Conservation (phyloP, 1,140 invertebrate genomes). For the Agrilus planipennis region DNA sequence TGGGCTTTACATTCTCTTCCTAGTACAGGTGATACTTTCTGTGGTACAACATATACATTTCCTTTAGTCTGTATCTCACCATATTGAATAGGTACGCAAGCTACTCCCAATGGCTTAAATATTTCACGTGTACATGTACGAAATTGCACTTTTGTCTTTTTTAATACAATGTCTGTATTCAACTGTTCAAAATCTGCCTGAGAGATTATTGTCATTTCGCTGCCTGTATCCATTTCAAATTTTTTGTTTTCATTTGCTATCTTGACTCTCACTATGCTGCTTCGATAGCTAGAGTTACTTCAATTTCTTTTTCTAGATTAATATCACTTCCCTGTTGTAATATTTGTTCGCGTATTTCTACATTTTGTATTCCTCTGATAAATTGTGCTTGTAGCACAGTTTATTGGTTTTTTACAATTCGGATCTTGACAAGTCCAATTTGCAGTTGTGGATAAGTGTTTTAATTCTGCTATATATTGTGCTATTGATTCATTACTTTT, state of each 20-base stretch:
- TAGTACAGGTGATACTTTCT: too few species aligned
- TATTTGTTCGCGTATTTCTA: not conserved
- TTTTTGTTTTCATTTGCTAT: not conserved
- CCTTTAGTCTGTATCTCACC: not conserved
- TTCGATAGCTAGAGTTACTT: not conserved
- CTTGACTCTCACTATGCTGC: not conserved
- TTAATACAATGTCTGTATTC: not conserved
- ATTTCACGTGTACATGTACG: not conserved
- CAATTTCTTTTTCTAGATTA: not conserved
- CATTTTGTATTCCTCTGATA: not conserved
- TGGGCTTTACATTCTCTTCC: too few species aligned
- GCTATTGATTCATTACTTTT: not conserved
- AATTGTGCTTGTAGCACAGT: not conserved
- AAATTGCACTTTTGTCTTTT: not conserved
- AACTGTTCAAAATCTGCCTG: conserved; percentile 1
- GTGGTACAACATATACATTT: not conserved
- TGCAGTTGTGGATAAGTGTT: not conserved
- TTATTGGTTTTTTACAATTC: not conserved
- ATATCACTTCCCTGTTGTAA: not conserved
- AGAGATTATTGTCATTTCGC: not conserved
- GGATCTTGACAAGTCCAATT: not conserved
- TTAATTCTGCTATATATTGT: not conserved
- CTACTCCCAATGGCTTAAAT: not conserved
- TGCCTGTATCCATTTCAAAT: conserved; percentile 5
- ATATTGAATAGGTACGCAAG: not conserved